These are phyloP conservation scores for Aspidiotus destructor DNA, from an alignment of 2,888 invertebrate genomes.

Conservation along the genomic window DNA sequence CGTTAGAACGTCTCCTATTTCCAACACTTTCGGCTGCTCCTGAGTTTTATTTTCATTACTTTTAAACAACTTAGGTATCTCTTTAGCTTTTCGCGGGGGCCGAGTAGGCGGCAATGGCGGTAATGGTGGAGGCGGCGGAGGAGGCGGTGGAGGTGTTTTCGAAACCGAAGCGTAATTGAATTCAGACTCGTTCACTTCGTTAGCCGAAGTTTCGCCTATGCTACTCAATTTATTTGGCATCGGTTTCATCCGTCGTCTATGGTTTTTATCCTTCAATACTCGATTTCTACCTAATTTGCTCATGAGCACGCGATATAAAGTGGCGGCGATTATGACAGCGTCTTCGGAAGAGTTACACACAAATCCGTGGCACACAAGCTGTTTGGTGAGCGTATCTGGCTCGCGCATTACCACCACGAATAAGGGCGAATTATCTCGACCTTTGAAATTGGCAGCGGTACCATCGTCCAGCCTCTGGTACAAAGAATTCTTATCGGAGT, in stretches of 20 bases:
- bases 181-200: not conserved
- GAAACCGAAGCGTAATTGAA: not conserved
- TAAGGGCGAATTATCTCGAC: constrained; percentile 63
- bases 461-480: constrained; percentile 37
- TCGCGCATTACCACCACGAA: constrained; percentile 85
- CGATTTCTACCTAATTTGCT: constrained; percentile 41
- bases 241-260: not conserved
- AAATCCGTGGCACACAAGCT: constrained; percentile 82
- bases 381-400: constrained; percentile 57
- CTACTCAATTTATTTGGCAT: constrained; percentile 14
- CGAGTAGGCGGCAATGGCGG: constrained; percentile 49
- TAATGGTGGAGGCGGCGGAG: not conserved
- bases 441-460: constrained; percentile 36
- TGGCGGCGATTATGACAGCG: constrained; percentile 83
- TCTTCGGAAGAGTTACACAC: constrained; percentile 82
- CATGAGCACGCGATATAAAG: constrained; percentile 77
- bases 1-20: constrained; percentile 58
- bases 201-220: constrained; percentile 21
- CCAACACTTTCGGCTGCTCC: constrained; percentile 18
- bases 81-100: constrained; percentile 65
- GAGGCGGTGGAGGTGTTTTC: not conserved
- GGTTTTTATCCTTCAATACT: constrained; percentile 7
- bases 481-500: constrained; percentile 55
- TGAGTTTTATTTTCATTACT: constrained; percentile 38
- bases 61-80: constrained; percentile 43